phyloP scores from a whole-genome alignment of 2,113 vertebrate genomes.

The Puma concolor region DNA sequence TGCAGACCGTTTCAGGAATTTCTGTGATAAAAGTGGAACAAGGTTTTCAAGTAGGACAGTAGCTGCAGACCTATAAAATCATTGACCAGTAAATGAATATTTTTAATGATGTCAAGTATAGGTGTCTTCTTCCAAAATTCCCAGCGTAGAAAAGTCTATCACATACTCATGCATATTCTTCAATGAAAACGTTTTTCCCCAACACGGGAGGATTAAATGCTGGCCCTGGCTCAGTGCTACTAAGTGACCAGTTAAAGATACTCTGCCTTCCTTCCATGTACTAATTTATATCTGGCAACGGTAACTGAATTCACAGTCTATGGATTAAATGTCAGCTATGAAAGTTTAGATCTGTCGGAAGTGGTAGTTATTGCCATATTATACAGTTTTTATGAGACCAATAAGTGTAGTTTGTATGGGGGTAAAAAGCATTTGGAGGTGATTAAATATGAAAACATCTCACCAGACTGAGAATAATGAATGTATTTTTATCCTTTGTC shows the following conservation, averaged over 20 bases:
- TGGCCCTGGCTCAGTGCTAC: background rate
- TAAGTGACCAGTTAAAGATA: background rate
- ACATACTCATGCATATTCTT: background rate
- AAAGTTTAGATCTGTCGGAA: constrained; percentile 59
- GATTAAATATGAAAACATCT: constrained; percentile 58
- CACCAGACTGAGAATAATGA: constrained; percentile 28
- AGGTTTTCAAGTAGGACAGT: background rate
- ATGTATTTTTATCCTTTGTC: background rate
- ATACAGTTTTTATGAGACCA: constrained; percentile 28
- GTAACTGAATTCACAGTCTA: constrained; percentile 42
- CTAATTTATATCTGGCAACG: constrained; percentile 34
- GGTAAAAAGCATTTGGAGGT: constrained; percentile 2
- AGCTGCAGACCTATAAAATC: background rate
- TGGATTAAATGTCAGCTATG: constrained; percentile 31
- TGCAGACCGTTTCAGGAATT: background rate
- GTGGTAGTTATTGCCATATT: constrained; percentile 12
- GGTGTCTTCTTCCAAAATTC: background rate
- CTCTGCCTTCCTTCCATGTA: background rate
- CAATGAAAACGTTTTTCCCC: background rate
- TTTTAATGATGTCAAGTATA: background rate
- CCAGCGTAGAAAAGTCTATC: background rate
- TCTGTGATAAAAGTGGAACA: background rate
- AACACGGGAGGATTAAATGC: background rate
- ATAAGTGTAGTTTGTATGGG: background rate
- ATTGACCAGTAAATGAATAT: background rate